A percentile compares a stretch with the other conserved stretches of the same genome.
These are phyloP conservation scores for Polydesmus complanatus DNA, from an alignment of 2,888 invertebrate genomes.

Conservation along the genomic window DNA sequence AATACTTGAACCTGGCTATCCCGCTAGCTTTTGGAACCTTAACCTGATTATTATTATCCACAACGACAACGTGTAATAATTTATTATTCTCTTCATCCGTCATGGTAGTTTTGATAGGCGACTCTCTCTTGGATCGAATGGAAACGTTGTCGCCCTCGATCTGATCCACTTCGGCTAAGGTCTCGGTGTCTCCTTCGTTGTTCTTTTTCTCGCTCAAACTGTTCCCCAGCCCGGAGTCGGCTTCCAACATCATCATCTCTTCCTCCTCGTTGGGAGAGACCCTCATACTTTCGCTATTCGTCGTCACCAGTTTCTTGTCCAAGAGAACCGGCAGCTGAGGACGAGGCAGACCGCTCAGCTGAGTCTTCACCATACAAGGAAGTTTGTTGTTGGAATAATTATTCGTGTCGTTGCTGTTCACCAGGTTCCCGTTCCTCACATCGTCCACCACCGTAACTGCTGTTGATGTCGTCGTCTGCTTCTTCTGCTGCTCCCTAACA, in stretches of 20 bases:
- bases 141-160: slow-evolving; percentile 9
- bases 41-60: not conserved
- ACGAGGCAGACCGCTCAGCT: slow-evolving; percentile 5
- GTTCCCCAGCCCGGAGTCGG: slow-evolving; percentile 16
- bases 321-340: slow-evolving; percentile 11
- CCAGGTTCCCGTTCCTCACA: slow-evolving; percentile 2
- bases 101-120: not conserved
- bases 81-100: not conserved
- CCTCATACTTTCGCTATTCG: slow-evolving; percentile 14
- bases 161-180: slow-evolving; percentile 16
- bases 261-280: slow-evolving; percentile 16
- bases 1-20: not conserved
- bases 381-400: not conserved
- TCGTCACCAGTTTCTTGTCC: not conserved
- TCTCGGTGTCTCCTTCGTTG: slow-evolving; percentile 17
- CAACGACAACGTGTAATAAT: not conserved
- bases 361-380: not conserved
- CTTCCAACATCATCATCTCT: not conserved
- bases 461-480: no score
- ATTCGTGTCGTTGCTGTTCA: not conserved
- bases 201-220: slow-evolving; percentile 11
- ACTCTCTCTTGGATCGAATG: not conserved
- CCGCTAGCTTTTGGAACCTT: not conserved
- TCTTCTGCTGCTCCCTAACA: not conserved
- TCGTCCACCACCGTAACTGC: not conserved